These are phyloP conservation scores for Araneus ventricosus DNA, from an alignment of 1,140 invertebrate species.

Conservation along the genomic window DNA sequence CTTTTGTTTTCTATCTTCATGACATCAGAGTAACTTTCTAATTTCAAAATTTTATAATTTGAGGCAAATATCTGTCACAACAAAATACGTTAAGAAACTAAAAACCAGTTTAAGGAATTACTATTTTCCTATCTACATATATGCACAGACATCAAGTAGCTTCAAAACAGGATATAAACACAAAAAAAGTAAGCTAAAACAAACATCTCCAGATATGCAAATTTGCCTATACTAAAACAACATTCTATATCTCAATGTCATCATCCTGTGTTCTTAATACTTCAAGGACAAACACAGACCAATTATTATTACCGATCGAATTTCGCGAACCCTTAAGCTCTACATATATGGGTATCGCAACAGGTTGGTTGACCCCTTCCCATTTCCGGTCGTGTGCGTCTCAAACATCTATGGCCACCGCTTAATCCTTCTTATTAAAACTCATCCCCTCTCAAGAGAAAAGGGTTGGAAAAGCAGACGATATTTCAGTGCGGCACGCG, in stretches of 20 bases:
- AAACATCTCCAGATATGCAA: too few species aligned
- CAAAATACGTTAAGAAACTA: too few species aligned
- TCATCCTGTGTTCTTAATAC: neutral
- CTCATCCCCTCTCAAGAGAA: neutral
- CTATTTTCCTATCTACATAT: too few species aligned
- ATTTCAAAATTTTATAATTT: too few species aligned
- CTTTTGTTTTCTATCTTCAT: too few species aligned
- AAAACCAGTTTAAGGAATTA: too few species aligned
- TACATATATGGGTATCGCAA: neutral
- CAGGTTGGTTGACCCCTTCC: constrained; percentile 20
- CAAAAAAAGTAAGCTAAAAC: too few species aligned
- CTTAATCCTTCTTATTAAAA: constrained; percentile 29
- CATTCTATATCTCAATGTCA: neutral
- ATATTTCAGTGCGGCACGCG: constrained; percentile 38
- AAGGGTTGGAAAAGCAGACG: neutral
- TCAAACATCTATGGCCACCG: neutral
- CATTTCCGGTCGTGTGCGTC: constrained; percentile 19
- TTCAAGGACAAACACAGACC: neutral
- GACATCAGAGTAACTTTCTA: too few species aligned
- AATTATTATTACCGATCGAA: neutral
- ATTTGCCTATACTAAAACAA: too few species aligned
- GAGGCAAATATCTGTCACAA: too few species aligned
- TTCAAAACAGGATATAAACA: too few species aligned
- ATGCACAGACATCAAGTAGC: too few species aligned
- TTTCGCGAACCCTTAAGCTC: neutral